Percentiles rank a stretch among this genome's conserved stretches.
These are phyloP conservation scores for Anguilla obscura DNA, from an alignment of 2,797 vertebrate genomes.

Conservation along the genomic window DNA sequence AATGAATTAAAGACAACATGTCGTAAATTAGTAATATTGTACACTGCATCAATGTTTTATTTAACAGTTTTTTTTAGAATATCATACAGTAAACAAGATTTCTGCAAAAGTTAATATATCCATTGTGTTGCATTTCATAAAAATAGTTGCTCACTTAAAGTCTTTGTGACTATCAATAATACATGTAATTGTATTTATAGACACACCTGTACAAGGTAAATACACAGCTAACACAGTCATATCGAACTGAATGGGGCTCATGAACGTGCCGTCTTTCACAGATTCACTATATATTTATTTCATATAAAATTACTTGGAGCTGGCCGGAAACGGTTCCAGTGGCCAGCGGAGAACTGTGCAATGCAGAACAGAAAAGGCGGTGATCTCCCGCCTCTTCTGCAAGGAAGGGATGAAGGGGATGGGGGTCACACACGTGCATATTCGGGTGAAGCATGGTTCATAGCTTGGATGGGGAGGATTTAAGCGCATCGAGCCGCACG, in stretches of 20 bases:
- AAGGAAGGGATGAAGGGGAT: constrained; percentile 67
- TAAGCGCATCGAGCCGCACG: constrained; percentile 70
- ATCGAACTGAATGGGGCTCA: constrained; percentile 92
- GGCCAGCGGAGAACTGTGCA: constrained; percentile 83
- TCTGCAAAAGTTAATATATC: constrained; percentile 99
- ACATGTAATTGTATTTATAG: constrained; percentile 99
- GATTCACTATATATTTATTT: constrained; percentile 65
- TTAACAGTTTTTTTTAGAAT: constrained; percentile 99
- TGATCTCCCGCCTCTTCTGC: constrained; percentile 72
- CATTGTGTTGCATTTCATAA: constrained; percentile 99
- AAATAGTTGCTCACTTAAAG: constrained; percentile 99
- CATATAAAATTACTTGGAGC: constrained; percentile 83
- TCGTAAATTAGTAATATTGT: constrained; percentile 58
- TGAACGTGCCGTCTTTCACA: constrained; percentile 88
- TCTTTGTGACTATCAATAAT: constrained; percentile 99
- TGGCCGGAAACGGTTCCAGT: constrained; percentile 82
- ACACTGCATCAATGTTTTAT: constrained; percentile 93
- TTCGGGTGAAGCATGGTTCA: constrained; percentile 76
- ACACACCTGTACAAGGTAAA: constrained; percentile 99
- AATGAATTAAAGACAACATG: background rate
- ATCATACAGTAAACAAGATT: constrained; percentile 99
- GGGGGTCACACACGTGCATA: constrained; percentile 70
- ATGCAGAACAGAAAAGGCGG: constrained; percentile 76
- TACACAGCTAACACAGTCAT: constrained; percentile 99
- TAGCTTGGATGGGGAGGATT: constrained; percentile 72